Conservation (phyloP, 2,888 invertebrate species). For the Diarsia dahlii region DNA sequence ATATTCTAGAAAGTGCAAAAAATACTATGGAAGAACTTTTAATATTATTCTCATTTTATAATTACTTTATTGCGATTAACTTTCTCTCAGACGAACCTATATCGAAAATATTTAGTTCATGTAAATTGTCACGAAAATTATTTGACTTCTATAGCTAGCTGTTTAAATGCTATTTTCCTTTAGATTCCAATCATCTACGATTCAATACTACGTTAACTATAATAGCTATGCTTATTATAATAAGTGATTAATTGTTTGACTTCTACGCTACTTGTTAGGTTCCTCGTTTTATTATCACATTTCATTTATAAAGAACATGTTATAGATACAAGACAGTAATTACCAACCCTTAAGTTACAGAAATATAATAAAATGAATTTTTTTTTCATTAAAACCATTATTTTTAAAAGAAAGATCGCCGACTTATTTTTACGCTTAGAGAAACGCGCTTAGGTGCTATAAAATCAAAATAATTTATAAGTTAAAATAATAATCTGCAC, state of each 20-base stretch:
- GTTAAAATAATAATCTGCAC: background rate
- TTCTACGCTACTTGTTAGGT: constrained; percentile 27
- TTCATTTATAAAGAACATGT: constrained; percentile 27
- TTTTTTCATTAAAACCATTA: background rate
- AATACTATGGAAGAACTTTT: constrained; percentile 60
- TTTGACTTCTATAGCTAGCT: constrained; percentile 11
- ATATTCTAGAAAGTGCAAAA: constrained; percentile 61
- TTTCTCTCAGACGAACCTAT: constrained; percentile 42
- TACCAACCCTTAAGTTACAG: background rate
- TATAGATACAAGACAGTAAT: background rate
- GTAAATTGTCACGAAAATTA: constrained; percentile 36
- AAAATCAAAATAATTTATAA: too few relatives aligned
- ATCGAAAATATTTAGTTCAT: constrained; percentile 30
- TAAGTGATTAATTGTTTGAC: constrained; percentile 14
- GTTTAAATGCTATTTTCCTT: constrained; percentile 25
- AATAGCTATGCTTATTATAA: constrained; percentile 24
- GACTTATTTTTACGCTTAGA: background rate
- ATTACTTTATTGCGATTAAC: constrained; percentile 39
- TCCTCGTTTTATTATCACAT: constrained; percentile 56
- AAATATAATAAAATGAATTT: background rate
- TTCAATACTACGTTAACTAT: constrained; percentile 37
- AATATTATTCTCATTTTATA: constrained; percentile 16
- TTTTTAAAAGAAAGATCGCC: background rate
- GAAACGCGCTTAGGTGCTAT: background rate
- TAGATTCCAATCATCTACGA: constrained; percentile 36